Percentiles rank a stretch among this genome's conserved stretches.
Conservation (phyloP, 1,140 invertebrate species). For the Drosophila yakuba region DNA sequence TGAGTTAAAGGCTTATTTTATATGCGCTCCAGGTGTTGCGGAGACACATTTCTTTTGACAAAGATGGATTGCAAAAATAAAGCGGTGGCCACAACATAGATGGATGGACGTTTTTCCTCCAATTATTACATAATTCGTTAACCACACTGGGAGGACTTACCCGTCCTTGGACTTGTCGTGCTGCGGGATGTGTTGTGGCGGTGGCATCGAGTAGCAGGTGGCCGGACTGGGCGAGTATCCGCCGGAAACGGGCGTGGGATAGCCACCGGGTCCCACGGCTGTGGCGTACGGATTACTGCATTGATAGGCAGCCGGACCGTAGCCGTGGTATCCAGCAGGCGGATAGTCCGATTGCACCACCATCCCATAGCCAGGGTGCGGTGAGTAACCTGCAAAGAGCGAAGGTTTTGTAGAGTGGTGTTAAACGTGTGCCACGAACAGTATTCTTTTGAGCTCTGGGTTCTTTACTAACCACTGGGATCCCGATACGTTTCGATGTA, state of each 20-base stretch:
- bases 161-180: conserved; percentile 92
- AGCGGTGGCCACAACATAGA: background rate
- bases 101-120: conserved; percentile 14
- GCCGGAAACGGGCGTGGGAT: conserved; percentile 88
- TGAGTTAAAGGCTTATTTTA: background rate
- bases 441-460: background rate
- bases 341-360: conserved; percentile 91
- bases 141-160: conserved; percentile 85
- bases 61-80: conserved; percentile 12
- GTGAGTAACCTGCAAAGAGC: conserved; percentile 89
- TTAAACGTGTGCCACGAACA: background rate
- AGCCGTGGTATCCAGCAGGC: conserved; percentile 90
- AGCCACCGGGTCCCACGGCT: conserved; percentile 85
- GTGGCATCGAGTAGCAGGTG: conserved; percentile 93
- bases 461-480: conserved; percentile 88
- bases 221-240: conserved; percentile 89
- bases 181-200: conserved; percentile 90
- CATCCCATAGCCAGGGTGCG: conserved; percentile 93
- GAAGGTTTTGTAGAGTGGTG: background rate
- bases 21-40: conserved; percentile 3
- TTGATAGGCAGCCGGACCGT: conserved; percentile 88
- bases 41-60: conserved; percentile 6
- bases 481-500: conserved; percentile 94
- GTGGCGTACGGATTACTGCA: conserved; percentile 85
- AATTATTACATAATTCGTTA: conserved; percentile 64